Percentiles rank a stretch among this genome's conserved stretches.
These are phyloP conservation scores for Eustalomyia histrio DNA, from an alignment of 2,888 invertebrate genomes.

Conservation along the genomic window DNA sequence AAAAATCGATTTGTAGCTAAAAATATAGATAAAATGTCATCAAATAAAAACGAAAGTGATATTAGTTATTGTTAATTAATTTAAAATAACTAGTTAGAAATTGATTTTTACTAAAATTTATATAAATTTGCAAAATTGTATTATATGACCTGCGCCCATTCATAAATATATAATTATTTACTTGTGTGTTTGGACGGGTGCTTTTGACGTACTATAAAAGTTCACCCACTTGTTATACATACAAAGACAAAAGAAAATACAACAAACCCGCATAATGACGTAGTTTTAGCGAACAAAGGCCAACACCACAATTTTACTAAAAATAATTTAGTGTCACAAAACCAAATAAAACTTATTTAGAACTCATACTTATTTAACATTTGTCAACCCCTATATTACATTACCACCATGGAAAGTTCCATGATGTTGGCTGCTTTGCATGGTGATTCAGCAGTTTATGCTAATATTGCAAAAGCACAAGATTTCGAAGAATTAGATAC, in stretches of 20 bases:
- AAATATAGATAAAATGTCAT: slow-evolving; percentile 8
- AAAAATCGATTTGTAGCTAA: no score
- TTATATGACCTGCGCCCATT: slow-evolving; percentile 48
- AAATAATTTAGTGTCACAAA: neutral
- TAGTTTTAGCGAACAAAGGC: no score
- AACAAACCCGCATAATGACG: slow-evolving; percentile 56
- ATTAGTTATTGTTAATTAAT: neutral
- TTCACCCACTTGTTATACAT: slow-evolving; percentile 52
- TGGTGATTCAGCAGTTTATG: slow-evolving; percentile 59
- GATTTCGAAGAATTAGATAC: slow-evolving; percentile 35
- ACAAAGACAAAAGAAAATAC: neutral
- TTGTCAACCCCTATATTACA: neutral
- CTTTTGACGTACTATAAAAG: slow-evolving; percentile 69
- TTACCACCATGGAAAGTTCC: slow-evolving; percentile 72
- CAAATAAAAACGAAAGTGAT: neutral
- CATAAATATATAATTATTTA: neutral
- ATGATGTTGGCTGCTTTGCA: slow-evolving; percentile 72
- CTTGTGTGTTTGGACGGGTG: neutral
- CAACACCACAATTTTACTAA: neutral
- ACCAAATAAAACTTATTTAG: neutral
- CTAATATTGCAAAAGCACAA: slow-evolving; percentile 46
- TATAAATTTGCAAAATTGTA: neutral
- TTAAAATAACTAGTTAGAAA: neutral
- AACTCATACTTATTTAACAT: neutral
- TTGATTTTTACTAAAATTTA: neutral